Percentiles rank a stretch among this genome's conserved stretches.
These are phyloP conservation scores for Hartigia nigra DNA, from an alignment of 2,888 invertebrate genomes.

Conservation along the genomic window DNA sequence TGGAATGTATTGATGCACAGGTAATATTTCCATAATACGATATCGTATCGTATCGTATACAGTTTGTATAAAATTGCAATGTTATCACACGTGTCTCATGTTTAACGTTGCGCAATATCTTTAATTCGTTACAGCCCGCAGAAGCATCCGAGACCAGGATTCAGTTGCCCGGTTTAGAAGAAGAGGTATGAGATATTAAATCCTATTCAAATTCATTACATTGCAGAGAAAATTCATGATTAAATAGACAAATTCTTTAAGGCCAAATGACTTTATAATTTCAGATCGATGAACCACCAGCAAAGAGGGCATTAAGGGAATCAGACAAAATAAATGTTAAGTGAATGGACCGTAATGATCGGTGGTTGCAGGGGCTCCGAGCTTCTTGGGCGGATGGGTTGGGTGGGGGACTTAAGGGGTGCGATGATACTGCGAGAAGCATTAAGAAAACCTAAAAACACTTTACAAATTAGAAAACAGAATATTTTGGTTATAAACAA, in stretches of 20 bases:
- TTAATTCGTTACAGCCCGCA: slow-evolving; percentile 71
- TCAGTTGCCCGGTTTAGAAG: slow-evolving; percentile 77
- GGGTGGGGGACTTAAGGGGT: slow-evolving; percentile 41
- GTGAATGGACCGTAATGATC: slow-evolving; percentile 41
- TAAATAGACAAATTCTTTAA: background rate
- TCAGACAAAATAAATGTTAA: slow-evolving; percentile 62
- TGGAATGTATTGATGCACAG: slow-evolving; percentile 76
- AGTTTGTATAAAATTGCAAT: background rate
- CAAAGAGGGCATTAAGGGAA: slow-evolving; percentile 62
- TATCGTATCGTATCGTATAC: slow-evolving; percentile 9
- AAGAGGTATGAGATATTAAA: slow-evolving; percentile 58
- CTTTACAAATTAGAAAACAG: slow-evolving; percentile 63
- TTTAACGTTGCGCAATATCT: slow-evolving; percentile 1
- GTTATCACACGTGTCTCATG: background rate
- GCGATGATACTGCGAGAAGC: slow-evolving; percentile 42
- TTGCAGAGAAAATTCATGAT: background rate
- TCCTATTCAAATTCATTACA: background rate
- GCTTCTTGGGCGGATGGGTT: background rate
- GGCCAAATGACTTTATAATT: slow-evolving; percentile 23
- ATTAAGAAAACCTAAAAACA: slow-evolving; percentile 48
- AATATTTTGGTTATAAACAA: slow-evolving; percentile 65
- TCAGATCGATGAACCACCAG: slow-evolving; percentile 63
- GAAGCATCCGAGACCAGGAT: slow-evolving; percentile 86
- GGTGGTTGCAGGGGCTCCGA: slow-evolving; percentile 35
- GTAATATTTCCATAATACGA: slow-evolving; percentile 64